Base-by-base conservation (phyloP, 1,140 invertebrate genomes). In the Melitaea cinxia region DNA sequence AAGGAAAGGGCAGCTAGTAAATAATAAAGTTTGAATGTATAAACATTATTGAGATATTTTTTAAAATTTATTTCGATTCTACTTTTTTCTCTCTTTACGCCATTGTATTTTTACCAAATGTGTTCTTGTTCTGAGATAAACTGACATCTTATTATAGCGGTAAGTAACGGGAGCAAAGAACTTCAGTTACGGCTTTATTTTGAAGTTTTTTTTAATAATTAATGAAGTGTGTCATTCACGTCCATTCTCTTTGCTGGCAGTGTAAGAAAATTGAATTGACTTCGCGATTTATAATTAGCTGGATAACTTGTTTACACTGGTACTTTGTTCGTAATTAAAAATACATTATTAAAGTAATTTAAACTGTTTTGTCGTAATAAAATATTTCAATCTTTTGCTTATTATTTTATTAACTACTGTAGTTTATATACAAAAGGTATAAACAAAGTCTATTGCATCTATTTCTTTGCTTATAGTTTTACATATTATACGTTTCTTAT, bases 211-310 rank as follows among this genome's bases (percentile, higher is more conserved):
- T 37, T 35, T 14, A 63, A 65, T 71, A 68, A 74, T 74, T 74
- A 68, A 74, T 74, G 72, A 64, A 68, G 65, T 74, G 17, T 74
- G 72, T 73, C 72, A 56, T 28, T 23, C 58, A 24, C 35, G 50
- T 26, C 54, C 49, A 50, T 49, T 68, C 33, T 65, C 35, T 54
- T 65, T 68, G 28, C 21, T 49, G 28, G 61, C 42, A 64, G 37
- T 64, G 61, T 70, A 54, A 60, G 63, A 65, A 72, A 69, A 69
- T 64, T 68, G 62, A 45, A 50, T 59, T 59, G 42, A 53, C 54
- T 63, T 58, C 59, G 45, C 59, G 58, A 65, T 58, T 39, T 65
- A 63, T 73, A 73, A 73, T 73, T 73, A 73, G 60, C 30, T 5
- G 35, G 28, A 37, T 47, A 55, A 14, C 6, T 26, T 47, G 49